phyloP scores from a whole-genome alignment of 2,888 invertebrate genomes.

The Drosophila ochracea region DNA sequence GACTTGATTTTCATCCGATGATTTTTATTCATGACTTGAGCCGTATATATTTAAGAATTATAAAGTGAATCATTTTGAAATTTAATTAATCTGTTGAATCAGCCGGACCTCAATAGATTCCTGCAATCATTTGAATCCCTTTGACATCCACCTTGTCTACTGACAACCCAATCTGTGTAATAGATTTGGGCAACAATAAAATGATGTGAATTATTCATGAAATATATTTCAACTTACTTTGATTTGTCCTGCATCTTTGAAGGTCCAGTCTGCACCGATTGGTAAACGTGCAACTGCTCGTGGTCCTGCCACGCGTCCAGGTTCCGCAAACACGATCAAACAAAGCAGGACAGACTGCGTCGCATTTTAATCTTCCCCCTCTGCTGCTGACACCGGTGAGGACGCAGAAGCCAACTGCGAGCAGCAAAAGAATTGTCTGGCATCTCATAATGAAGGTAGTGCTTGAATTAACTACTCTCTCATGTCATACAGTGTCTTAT shows the following conservation, averaged over 20 bases:
- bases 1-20: not conserved
- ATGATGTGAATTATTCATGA: not conserved
- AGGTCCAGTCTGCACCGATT: not conserved
- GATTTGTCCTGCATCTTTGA: not conserved
- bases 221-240: not conserved
- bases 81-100: not conserved
- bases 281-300: not conserved
- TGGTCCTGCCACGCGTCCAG: not conserved
- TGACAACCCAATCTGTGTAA: not conserved
- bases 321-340: not conserved
- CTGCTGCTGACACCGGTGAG: not conserved
- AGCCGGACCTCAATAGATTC: not conserved
- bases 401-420: not conserved
- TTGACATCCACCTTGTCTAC: not conserved
- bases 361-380: not conserved
- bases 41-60: not conserved
- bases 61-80: not conserved
- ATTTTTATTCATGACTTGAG: not conserved
- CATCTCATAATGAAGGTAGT: not conserved
- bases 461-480: not conserved
- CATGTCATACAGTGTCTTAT: accelerated
- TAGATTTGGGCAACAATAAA: not conserved
- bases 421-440: not conserved
- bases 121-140: not conserved
- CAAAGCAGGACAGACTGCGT: not conserved